These are phyloP conservation scores for Phthorimaea operculella DNA, from an alignment of 1,140 invertebrate species.

Conservation along the genomic window DNA sequence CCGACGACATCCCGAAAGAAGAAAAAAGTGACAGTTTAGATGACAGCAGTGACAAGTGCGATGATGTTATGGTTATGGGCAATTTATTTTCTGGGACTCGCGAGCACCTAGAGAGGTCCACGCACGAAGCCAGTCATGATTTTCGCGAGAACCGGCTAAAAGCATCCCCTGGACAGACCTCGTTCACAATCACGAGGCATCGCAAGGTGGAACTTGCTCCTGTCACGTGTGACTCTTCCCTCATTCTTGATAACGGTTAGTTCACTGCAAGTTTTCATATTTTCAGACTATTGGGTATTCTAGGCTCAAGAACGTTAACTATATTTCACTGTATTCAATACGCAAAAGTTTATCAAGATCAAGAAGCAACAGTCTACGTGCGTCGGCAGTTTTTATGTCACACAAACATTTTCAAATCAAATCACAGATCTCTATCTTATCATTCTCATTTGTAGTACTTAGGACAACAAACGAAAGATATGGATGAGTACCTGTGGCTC, in stretches of 20 bases:
- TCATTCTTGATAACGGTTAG: slow-evolving; percentile 47
- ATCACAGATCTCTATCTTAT: too few relatives aligned
- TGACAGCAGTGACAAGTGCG: slow-evolving; percentile 52
- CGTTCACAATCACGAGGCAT: slow-evolving; percentile 55
- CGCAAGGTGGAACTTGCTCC: slow-evolving; percentile 53
- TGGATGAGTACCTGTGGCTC: too few relatives aligned
- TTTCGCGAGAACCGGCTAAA: slow-evolving; percentile 56
- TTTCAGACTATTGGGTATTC: too few relatives aligned
- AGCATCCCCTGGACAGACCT: slow-evolving; percentile 43
- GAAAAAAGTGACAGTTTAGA: slow-evolving; percentile 64
- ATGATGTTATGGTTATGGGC: slow-evolving; percentile 57
- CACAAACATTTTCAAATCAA: too few relatives aligned
- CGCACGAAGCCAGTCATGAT: slow-evolving; percentile 51
- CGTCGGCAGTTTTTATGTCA: too few relatives aligned
- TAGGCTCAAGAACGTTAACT: too few relatives aligned
- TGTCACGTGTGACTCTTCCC: slow-evolving; percentile 37
- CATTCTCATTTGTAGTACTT: too few relatives aligned
- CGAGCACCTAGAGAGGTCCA: slow-evolving; percentile 26
- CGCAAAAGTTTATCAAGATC: too few relatives aligned
- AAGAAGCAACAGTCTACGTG: too few relatives aligned
- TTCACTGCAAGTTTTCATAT: slow-evolving; percentile 7
- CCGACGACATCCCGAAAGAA: slow-evolving; percentile 59
- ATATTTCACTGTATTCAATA: too few relatives aligned
- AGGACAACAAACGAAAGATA: too few relatives aligned
- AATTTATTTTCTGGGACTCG: slow-evolving; percentile 37